These are phyloP conservation scores for Chesias legatella DNA, from an alignment of 2,888 invertebrate species.

Conservation along the genomic window DNA sequence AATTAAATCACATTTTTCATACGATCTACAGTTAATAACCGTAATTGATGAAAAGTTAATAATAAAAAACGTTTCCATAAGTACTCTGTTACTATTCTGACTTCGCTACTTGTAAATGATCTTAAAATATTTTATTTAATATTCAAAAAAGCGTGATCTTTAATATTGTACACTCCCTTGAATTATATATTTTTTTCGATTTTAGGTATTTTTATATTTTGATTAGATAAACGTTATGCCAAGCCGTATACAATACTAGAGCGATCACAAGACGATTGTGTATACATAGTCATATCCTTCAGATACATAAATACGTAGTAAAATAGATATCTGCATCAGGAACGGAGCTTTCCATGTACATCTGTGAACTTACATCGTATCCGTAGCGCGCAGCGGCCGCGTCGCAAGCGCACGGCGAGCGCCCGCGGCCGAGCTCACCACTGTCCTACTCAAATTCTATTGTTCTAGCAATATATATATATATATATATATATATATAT, in stretches of 20 bases:
- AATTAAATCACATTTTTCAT: conserved; percentile 74
- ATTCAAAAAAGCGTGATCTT: conserved; percentile 61
- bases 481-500: too few relatives aligned
- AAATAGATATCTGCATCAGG: conserved; percentile 59
- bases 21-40: conserved; percentile 57
- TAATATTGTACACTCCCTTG: conserved; percentile 77
- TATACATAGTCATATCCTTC: conserved; percentile 61
- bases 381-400: conserved; percentile 1
- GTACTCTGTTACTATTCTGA: conserved; percentile 66
- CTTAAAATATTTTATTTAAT: conserved; percentile 67
- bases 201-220: conserved; percentile 59
- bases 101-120: conserved; percentile 70
- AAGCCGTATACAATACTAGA: conserved; percentile 77
- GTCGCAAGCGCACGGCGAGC: conserved; percentile 6
- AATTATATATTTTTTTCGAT: conserved; percentile 48
- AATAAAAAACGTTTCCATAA: conserved; percentile 55
- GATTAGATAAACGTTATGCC: conserved; percentile 68
- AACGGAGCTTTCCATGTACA: conserved; percentile 39
- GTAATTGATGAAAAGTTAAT: conserved; percentile 52
- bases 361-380: conserved; percentile 11
- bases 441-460: conserved; percentile 25
- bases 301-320: conserved; percentile 68
- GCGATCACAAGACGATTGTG: conserved; percentile 60
- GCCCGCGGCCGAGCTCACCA: conserved; percentile 47
- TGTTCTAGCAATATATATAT: conserved; percentile 34